These are phyloP conservation scores for Eremophila alpestris DNA, from an alignment of 2,797 vertebrate species.

Conservation along the genomic window DNA sequence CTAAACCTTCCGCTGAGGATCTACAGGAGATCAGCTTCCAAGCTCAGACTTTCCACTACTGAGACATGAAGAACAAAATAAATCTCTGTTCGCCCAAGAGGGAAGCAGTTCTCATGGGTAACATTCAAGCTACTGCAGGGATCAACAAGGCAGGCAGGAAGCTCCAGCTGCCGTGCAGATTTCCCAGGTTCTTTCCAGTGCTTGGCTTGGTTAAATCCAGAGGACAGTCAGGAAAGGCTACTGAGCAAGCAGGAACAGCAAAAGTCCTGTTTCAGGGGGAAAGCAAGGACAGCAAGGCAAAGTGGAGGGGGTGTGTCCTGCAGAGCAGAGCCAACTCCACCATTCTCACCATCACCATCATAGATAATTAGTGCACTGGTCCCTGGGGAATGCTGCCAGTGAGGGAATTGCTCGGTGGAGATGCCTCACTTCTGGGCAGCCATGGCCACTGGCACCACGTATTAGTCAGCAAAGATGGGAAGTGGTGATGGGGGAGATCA, in stretches of 20 bases:
- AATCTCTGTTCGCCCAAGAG: not conserved
- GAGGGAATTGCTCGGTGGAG: not conserved
- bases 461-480: not conserved
- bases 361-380: not conserved
- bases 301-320: not conserved
- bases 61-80: not conserved
- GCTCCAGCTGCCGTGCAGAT: fast-evolving
- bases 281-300: not conserved
- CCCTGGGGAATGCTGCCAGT: not conserved
- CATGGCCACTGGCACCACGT: fast-evolving
- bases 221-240: not conserved
- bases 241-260: not conserved
- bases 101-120: not conserved
- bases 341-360: fast-evolving
- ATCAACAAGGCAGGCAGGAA: not conserved
- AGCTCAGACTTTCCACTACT: not conserved
- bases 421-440: not conserved
- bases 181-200: not conserved
- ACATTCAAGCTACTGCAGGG: not conserved
- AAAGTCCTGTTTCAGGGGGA: not conserved
- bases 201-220: not conserved
- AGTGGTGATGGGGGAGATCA: fast-evolving
- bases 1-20: not conserved
- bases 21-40: not conserved
- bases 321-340: not conserved